Evolutionary conservation across 2,797 vertebrate genomes (phyloP).

Genomic region (Antennarius maculatus): DNA sequence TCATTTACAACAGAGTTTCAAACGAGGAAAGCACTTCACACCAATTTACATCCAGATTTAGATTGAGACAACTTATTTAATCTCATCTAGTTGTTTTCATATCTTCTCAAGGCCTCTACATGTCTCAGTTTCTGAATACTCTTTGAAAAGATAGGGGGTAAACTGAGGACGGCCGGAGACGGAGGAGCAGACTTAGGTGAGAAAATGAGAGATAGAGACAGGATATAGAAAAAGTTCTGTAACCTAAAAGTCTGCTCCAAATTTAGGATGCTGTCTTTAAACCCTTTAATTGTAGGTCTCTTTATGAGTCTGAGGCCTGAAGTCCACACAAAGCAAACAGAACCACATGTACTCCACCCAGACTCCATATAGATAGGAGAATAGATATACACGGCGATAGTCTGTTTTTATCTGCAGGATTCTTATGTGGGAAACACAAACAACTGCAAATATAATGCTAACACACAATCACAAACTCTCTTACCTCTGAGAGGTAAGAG

Average conservation of each 20-base stretch:
- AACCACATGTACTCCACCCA: slow-evolving; percentile 71
- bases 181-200: slow-evolving; percentile 29
- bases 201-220: slow-evolving; percentile 10
- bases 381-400: slow-evolving; percentile 6
- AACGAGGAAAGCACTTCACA: slow-evolving; percentile 50
- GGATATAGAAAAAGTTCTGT: slow-evolving; percentile 4
- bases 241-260: slow-evolving; percentile 41
- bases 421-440: slow-evolving; percentile 11
- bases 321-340: slow-evolving; percentile 59
- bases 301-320: slow-evolving; percentile 56
- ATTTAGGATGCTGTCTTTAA: slow-evolving; percentile 64
- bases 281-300: slow-evolving; percentile 72
- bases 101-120: slow-evolving; percentile 40
- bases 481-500: slow-evolving; percentile 4
- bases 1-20: slow-evolving; percentile 60
- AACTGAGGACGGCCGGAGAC: not conserved
- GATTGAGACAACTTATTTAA: slow-evolving; percentile 21
- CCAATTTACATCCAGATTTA: slow-evolving; percentile 41
- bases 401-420: slow-evolving; percentile 15
- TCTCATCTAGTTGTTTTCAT: slow-evolving; percentile 51
- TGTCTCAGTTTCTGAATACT: slow-evolving; percentile 41
- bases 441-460: not conserved
- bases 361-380: slow-evolving; percentile 42
- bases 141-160: not conserved
- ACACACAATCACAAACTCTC: not conserved